Percentiles rank a stretch among this genome's conserved stretches.
These are phyloP conservation scores for Drosophila nasuta DNA, from an alignment of 1,140 invertebrate genomes.

Conservation along the genomic window DNA sequence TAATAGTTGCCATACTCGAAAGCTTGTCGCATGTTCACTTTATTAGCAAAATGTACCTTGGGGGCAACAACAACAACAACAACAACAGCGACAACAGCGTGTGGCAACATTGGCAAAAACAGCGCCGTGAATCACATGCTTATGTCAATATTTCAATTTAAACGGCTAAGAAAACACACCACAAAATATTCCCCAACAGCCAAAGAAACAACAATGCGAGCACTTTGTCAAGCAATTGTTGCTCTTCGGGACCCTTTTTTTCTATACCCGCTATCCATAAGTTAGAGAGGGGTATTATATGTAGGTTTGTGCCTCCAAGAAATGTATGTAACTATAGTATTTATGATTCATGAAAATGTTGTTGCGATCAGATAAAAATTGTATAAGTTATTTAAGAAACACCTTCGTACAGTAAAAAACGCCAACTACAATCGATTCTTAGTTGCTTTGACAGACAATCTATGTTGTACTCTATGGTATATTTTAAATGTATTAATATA, in stretches of 20 bases:
- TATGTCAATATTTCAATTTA: constrained; percentile 81
- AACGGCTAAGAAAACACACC: constrained; percentile 65
- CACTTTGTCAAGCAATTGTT: constrained; percentile 58
- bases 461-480: too few species aligned
- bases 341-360: too few species aligned
- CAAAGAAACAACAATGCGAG: constrained; percentile 56
- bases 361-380: too few species aligned
- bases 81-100: constrained; percentile 20
- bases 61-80: constrained; percentile 26
- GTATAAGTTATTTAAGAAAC: too few species aligned
- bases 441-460: too few species aligned
- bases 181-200: constrained; percentile 17
- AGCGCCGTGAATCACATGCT: constrained; percentile 48
- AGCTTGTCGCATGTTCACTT: constrained; percentile 56
- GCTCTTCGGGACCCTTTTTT: constrained; percentile 10
- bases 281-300: too few species aligned
- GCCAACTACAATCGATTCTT: too few species aligned
- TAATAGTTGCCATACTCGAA: constrained; percentile 19
- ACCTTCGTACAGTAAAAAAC: too few species aligned
- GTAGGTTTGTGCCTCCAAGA: too few species aligned
- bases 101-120: constrained; percentile 38
- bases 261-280: background rate
- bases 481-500: too few species aligned
- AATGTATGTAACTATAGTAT: too few species aligned
- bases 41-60: constrained; percentile 66